phyloP scores from a whole-genome alignment of 2,888 invertebrate genomes.

The Tolmerus cingulatus region DNA sequence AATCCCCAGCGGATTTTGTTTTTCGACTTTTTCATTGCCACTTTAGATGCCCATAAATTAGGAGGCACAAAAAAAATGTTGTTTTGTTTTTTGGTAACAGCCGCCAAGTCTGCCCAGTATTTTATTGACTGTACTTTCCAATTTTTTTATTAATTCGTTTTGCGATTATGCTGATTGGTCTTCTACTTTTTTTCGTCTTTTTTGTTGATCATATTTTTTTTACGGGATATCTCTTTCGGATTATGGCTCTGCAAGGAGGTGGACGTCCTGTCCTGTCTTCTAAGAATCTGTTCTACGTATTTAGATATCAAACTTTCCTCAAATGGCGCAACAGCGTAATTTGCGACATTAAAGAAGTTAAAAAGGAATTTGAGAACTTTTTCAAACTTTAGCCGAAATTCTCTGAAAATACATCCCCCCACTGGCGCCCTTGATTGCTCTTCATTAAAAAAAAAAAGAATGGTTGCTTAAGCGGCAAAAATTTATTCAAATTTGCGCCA shows the following conservation, averaged over 20 bases:
- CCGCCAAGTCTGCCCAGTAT: background rate
- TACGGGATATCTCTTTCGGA: background rate
- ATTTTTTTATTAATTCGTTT: background rate
- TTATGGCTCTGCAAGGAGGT: background rate
- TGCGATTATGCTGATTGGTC: background rate
- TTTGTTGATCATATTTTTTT: background rate
- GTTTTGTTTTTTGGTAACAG: background rate
- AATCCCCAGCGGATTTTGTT: background rate
- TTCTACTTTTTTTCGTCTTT: background rate
- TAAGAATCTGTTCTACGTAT: background rate
- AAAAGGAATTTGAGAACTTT: background rate
- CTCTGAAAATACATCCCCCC: background rate
- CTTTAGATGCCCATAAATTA: background rate
- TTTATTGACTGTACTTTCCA: background rate
- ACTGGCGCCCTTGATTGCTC: background rate
- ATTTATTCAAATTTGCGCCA: background rate
- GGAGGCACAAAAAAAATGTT: background rate
- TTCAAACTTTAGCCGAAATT: background rate
- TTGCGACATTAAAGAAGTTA: background rate
- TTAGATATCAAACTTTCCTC: background rate
- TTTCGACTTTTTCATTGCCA: background rate
- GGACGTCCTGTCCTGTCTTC: background rate
- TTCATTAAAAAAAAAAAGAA: background rate
- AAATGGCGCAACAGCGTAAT: background rate
- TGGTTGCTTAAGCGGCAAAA: background rate